Conservation (phyloP, 1,140 invertebrate genomes). For the Bicyclus anynana region DNA sequence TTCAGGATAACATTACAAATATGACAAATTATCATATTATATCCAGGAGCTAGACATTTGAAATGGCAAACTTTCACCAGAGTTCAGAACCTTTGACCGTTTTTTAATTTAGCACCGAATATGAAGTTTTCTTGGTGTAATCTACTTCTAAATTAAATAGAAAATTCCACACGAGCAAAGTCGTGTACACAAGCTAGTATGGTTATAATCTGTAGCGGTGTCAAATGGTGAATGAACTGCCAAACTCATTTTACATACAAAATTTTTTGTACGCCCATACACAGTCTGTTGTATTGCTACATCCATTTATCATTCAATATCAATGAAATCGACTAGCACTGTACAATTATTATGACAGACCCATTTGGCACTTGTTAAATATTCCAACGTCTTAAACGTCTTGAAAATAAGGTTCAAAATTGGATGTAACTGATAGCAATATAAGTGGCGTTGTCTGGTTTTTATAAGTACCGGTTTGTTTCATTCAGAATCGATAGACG, state of each 20-base stretch:
- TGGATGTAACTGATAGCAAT: neutral
- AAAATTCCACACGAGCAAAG: neutral
- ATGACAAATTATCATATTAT: no score
- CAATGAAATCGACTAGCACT: conserved; percentile 56
- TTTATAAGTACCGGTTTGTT: conserved; percentile 45
- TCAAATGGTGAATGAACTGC: conserved; percentile 45
- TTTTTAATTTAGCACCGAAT: no score
- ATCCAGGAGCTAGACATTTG: no score
- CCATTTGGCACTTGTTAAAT: neutral
- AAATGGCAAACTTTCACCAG: no score
- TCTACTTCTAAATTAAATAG: no score
- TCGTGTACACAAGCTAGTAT: neutral
- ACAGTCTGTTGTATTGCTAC: conserved; percentile 33
- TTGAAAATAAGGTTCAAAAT: conserved; percentile 22
- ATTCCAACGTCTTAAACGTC: conserved; percentile 3
- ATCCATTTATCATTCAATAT: conserved; percentile 60
- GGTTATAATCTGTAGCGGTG: conserved; percentile 15
- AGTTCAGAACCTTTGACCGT: no score
- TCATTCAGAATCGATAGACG: conserved; percentile 44
- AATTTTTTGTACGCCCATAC: conserved; percentile 41
- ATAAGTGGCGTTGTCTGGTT: conserved; percentile 25
- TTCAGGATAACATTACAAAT: no score
- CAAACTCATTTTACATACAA: conserved; percentile 32
- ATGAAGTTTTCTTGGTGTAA: no score
- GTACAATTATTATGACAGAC: conserved; percentile 49